phyloP scores from a whole-genome alignment of 2,113 vertebrate species.

The Anolis sagrei region DNA sequence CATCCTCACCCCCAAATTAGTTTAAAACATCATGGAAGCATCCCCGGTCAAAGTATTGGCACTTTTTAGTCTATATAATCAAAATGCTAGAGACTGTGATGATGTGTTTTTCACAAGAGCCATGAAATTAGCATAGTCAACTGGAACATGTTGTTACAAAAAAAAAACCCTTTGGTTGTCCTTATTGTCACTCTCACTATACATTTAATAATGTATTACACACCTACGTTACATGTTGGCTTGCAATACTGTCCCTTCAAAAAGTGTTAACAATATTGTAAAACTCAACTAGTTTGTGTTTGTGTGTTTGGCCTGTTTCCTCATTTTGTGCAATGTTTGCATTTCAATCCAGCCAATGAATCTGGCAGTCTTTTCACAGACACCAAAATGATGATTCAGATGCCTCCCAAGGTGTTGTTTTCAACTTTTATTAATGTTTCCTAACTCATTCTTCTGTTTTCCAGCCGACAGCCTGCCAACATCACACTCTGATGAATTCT shows the following conservation, averaged over 20 bases:
- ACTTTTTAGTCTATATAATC: no score
- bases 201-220: no score
- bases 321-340: background rate
- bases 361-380: slow-evolving; percentile 50
- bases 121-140: no score
- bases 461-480: slow-evolving; percentile 73
- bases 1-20: no score
- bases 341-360: slow-evolving; percentile 34
- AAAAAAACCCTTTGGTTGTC: background rate
- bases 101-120: no score
- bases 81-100: no score
- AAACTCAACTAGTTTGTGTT: slow-evolving; percentile 38
- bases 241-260: background rate
- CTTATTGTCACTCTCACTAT: background rate
- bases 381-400: slow-evolving; percentile 64
- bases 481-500: slow-evolving; percentile 71
- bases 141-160: background rate
- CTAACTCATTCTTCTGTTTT: slow-evolving; percentile 68
- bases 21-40: no score
- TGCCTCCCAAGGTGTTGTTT: slow-evolving; percentile 67
- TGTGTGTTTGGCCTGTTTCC: slow-evolving; percentile 18
- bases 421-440: slow-evolving; percentile 76
- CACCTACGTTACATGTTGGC: no score
- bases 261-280: slow-evolving; percentile 41
- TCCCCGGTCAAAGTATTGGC: no score